Evolutionary conservation across 2,113 vertebrate genomes (phyloP).

Genomic region (Spilogale gracilis): DNA sequence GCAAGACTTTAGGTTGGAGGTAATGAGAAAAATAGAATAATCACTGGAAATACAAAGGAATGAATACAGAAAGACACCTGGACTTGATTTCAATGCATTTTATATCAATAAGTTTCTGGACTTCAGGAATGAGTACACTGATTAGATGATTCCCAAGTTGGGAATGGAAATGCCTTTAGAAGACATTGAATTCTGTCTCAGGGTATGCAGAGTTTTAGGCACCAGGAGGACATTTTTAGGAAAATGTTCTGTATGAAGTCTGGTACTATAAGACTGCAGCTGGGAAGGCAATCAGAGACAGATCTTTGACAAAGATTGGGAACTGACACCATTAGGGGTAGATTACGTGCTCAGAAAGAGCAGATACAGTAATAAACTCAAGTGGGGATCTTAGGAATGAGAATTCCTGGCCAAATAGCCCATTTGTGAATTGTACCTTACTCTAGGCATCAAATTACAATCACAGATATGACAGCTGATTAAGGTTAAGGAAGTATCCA

Average conservation of each 20-base stretch:
- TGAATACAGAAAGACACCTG: not conserved
- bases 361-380: not conserved
- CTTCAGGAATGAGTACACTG: not conserved
- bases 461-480: constrained; percentile 13
- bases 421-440: constrained; percentile 32
- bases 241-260: constrained; percentile 14
- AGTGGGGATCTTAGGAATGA: constrained; percentile 44
- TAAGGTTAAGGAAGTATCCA: constrained; percentile 39
- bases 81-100: not conserved
- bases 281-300: not conserved
- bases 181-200: not conserved
- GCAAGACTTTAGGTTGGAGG: not conserved
- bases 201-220: not conserved
- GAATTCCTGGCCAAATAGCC: constrained; percentile 29
- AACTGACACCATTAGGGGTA: not conserved
- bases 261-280: not conserved
- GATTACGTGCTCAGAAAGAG: not conserved
- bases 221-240: not conserved
- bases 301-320: not conserved
- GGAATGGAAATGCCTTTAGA: not conserved
- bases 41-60: constrained; percentile 33
- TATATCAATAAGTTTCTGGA: not conserved
- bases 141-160: not conserved
- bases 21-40: constrained; percentile 18
- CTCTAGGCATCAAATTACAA: constrained; percentile 49